Base-by-base conservation (phyloP, 1,140 invertebrate species). In the Ips nitidus region DNA sequence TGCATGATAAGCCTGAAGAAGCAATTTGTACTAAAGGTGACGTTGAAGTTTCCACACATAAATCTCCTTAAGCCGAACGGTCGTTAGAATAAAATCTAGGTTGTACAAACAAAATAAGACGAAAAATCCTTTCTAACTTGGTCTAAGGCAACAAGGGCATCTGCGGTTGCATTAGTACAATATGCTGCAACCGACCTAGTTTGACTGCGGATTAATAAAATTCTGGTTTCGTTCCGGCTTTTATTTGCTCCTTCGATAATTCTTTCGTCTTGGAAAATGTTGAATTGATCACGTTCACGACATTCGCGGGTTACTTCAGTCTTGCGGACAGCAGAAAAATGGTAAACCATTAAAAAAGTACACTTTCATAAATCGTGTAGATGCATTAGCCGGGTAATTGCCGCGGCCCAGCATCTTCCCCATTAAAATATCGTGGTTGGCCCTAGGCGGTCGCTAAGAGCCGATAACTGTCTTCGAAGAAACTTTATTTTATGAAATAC, bases 371-470 rank as follows among this genome's bases (percentile, higher is more conserved):
- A 45, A 61, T 36, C 47, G 41, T 22, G 39, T 4, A 6, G 58
- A 41, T 57, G 38, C 58, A 61, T 61, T 61, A 61, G 58, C 58
- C 58, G 42, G 47, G 58, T 61, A 61, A 61, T 61, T 61, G 58
- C 41, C 47, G 4, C 47, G 37, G 41, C 58, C 37, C 58, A 47
- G 58, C 58, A 61, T 61, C 58, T 61, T 45, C 42, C 58, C 40
- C 41, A 41, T 61, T 47, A 61, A 61, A 45, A 61, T 47, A 37
- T 41, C 39, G 41, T 36, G 41, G 40, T 22, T 61, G 7, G 58
- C 58, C 55, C 6, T 57, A 57, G 43, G 41, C 22, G 58, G 42
- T 47, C 58, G 41, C 58, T 61, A 36, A 43, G 58, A 61, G 58
- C 47, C 58, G 47, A 61, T 61, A 61, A 61, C 41, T 61, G 58